Percentiles rank a stretch among this genome's conserved stretches.
Evolutionary conservation across 2,888 invertebrate species (phyloP).

Genomic region (Amphimallon solstitiale): DNA sequence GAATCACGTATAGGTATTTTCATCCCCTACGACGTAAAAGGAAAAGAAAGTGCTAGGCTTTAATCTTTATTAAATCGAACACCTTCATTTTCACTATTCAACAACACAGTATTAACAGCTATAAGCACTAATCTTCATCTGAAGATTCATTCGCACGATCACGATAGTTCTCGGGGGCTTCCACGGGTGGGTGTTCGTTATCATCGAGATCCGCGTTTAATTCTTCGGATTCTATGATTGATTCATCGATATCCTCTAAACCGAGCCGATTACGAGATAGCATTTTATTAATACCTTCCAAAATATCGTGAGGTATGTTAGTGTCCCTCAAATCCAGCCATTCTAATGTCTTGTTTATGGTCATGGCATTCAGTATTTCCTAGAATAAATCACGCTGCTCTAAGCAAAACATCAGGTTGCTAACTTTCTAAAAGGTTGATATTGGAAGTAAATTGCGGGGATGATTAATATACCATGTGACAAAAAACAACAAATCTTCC

Average conservation of each 20-base stretch:
- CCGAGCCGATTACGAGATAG: slow-evolving; percentile 62
- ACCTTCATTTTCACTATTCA: too few relatives aligned
- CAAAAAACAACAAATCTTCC: too few relatives aligned
- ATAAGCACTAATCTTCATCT: slow-evolving; percentile 7
- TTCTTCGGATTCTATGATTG: slow-evolving; percentile 30
- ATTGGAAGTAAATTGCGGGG: too few relatives aligned
- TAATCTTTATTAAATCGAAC: too few relatives aligned
- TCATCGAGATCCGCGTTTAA: slow-evolving; percentile 20
- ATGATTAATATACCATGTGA: too few relatives aligned
- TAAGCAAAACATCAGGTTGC: too few relatives aligned
- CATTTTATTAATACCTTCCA: slow-evolving; percentile 63
- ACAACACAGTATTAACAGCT: too few relatives aligned
- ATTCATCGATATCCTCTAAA: slow-evolving; percentile 43
- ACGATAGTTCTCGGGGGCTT: neutral
- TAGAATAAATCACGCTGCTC: neutral
- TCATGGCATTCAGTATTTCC: slow-evolving; percentile 49
- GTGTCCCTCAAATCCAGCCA: slow-evolving; percentile 57
- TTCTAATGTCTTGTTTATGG: slow-evolving; percentile 51
- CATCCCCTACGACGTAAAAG: too few relatives aligned
- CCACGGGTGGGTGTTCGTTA: slow-evolving; percentile 7
- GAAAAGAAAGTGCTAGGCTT: too few relatives aligned
- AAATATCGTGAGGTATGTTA: slow-evolving; percentile 65
- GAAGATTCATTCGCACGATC: slow-evolving; percentile 17
- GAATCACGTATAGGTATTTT: too few relatives aligned
- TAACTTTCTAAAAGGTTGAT: too few relatives aligned